Evolutionary conservation across 2,888 invertebrate genomes (phyloP), one percentile per base, ranked within the genome.

Genomic region (Pachydiplax longipennis): DNA sequence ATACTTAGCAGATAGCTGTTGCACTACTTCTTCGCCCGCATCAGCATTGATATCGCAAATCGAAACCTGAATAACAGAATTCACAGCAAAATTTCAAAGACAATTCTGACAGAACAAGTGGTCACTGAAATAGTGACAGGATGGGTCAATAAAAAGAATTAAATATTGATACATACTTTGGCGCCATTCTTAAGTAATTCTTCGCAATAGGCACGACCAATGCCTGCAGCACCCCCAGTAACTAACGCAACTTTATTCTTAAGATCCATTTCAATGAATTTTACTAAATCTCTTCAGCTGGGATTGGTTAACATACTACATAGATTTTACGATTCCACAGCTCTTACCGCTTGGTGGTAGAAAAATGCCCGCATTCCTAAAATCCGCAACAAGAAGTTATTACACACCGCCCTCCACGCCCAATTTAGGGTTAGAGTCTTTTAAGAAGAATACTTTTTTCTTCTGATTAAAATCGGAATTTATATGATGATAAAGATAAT

Each of bases 21-120:
- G 96, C 12, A 95, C 95, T 83, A 97, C 94, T 92, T 96, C 96
- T 92, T 97, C 96, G 18, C 96, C 97, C 65, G 95, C 95, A 92
- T 96, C 96, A 8, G 95, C 95, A 92, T 97, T 96, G 92, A 97
- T 96, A 93, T 97, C 97, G 93, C 97, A 97, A 92, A 97, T 95
- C 40, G 97, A 95, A 91, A 97, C 96, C 97, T 97, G 93, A 40
- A 35, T 25, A 58, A 58, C n/a, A 25, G 10, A n/a, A 82, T 48
- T 81, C n/a, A 61, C 31, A 37, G 81, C 37, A 35, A 31, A 15
- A 6, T 65, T 2, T 37, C 35, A 53, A 35, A 35, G 35, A 1
- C 0, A 35, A 12, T 82, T 8, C 15, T n/a, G 1, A n/a, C 31
- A 73, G 31, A n/a, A 73, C 12, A 22, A 65, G 44, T 6, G 44